phyloP scores from a whole-genome alignment of 2,113 vertebrate genomes.

The Poecilia latipinna region DNA sequence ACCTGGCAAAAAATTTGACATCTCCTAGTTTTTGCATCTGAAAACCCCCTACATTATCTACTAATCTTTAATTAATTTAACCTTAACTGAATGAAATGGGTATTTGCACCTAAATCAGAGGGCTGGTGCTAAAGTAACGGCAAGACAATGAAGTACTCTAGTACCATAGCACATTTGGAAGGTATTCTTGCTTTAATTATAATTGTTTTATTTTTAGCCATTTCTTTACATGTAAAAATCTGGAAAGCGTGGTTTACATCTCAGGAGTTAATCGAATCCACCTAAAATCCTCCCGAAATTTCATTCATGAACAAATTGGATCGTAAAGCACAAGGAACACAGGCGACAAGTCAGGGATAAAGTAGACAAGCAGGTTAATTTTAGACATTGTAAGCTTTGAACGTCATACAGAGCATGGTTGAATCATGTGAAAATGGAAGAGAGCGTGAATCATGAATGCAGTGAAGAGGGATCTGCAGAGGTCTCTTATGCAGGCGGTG shows the following conservation, averaged over 20 bases:
- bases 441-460: neutral
- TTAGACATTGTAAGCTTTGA: neutral
- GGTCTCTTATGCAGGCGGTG: neutral
- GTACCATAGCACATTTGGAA: too few relatives aligned
- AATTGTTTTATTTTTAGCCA: too few relatives aligned
- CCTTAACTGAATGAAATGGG: neutral
- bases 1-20: neutral
- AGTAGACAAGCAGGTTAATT: neutral
- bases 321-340: too few relatives aligned
- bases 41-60: neutral
- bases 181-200: neutral
- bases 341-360: too few relatives aligned
- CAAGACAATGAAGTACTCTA: too few relatives aligned
- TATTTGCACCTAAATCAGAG: neutral
- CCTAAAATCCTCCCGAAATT: too few relatives aligned
- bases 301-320: too few relatives aligned
- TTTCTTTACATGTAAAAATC: too few relatives aligned
- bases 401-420: neutral
- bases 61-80: neutral
- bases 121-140: neutral
- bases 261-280: too few relatives aligned
- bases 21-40: neutral
- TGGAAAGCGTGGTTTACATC: too few relatives aligned
- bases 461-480: neutral
- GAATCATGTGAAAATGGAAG: neutral